Evolutionary conservation across 2,113 vertebrate genomes (phyloP), one percentile per base, ranked within the genome.

Genomic region (Paracanthobrama guichenoti): DNA sequence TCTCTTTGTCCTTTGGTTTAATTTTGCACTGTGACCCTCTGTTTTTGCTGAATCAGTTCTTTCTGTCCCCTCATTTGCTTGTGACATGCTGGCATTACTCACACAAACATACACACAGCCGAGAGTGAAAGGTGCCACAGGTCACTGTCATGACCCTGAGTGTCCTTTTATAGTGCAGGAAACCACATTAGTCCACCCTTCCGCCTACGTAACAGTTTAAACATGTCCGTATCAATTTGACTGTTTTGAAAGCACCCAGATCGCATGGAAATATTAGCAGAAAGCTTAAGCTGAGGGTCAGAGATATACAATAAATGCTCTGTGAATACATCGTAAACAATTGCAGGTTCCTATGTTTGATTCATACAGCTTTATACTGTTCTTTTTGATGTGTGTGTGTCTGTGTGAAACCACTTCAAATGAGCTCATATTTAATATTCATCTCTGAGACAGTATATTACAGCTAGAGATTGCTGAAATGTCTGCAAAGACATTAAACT

Each of bases 71-170:
- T 73, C 46, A 24, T 53, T 39, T 16, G 14, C 57, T 31, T 3
- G 57, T 77, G 16, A 57, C 59, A 24, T 24, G 74, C 53, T 78
- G 60, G 31, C 73, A 71, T 82, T 16, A 57, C 28, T 11, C 31
- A 78, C 8, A 73, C 20, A 60, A 14, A 24, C 73, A 50, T 22
- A 16, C 14, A 64, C 42, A 53, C 46, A 44, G 48, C 60, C 2
- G 18, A 48, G 42, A 48, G 42, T 3, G 28, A 53, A 62, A 31
- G 66, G 20, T 44, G 73, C 7, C 53, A 50, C 28, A 64, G 75
- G 44, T 84, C 60, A 76, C 6, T 66, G 44, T 28, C 35, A 64
- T 44, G n/a, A 39, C 50, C 35, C 20, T 20, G 20, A 35, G n/a
- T 76, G 35, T 35, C 13, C 55, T 73, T 20, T 31, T 26, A 42